Conservation (phyloP, 2,797 vertebrate species). For the Neosilurus hyrtlii region DNA sequence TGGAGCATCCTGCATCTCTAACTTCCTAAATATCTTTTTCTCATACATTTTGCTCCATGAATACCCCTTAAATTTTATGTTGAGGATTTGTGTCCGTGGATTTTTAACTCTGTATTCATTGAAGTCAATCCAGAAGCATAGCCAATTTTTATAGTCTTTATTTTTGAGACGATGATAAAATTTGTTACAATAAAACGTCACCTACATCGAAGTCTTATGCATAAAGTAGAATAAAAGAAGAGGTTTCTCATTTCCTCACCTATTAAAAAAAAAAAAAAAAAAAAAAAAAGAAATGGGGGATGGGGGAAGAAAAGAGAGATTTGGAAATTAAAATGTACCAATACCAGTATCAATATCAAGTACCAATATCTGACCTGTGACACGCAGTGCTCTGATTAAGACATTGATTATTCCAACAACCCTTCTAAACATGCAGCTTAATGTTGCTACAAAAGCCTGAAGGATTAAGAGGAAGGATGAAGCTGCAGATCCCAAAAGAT, state of each 20-base stretch:
- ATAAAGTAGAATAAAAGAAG: conserved; percentile 20
- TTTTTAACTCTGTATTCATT: not conserved
- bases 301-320: not conserved
- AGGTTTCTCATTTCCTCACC: conserved; percentile 3
- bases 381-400: conserved; percentile 21
- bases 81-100: not conserved
- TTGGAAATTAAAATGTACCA: conserved; percentile 36
- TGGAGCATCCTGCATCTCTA: too few relatives aligned
- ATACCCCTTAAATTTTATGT: not conserved
- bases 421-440: not conserved
- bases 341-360: not conserved
- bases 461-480: conserved; percentile 19
- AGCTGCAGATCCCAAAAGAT: not conserved
- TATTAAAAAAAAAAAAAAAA: not conserved
- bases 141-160: conserved; percentile 32
- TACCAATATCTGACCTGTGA: conserved; percentile 3
- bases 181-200: conserved; percentile 18
- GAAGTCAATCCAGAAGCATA: not conserved
- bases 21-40: too few relatives aligned
- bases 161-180: conserved; percentile 32
- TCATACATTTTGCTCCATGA: too few relatives aligned
- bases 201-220: conserved; percentile 23
- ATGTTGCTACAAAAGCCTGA: conserved; percentile 22
- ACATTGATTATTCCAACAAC: conserved; percentile 9
- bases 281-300: not conserved